phyloP scores from a whole-genome alignment of 1,140 invertebrate genomes.

The Dufourea novaeangliae region DNA sequence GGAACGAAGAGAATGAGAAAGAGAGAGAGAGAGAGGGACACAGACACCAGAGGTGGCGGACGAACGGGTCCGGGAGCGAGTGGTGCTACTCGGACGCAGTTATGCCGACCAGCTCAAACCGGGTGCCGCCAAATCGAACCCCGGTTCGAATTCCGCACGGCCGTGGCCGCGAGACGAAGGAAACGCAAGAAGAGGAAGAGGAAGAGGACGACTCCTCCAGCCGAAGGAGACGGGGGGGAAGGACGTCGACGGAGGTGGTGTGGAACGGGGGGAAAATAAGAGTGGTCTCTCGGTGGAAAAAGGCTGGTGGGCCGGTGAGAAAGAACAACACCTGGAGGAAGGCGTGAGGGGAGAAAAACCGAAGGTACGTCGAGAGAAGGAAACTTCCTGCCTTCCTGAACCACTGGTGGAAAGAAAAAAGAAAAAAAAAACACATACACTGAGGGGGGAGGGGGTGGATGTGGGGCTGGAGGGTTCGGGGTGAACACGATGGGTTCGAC shows the following conservation, averaged over 20 bases:
- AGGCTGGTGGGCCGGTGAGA: constrained; percentile 12
- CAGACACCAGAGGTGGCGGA: constrained; percentile 18
- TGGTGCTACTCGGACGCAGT: constrained; percentile 73
- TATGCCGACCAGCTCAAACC: constrained; percentile 75
- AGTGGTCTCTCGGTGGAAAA: too few relatives aligned
- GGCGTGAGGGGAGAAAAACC: constrained; percentile 11
- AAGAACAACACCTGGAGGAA: neutral
- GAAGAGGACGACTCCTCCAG: constrained; percentile 9
- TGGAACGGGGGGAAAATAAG: too few relatives aligned
- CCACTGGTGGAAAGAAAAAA: constrained; percentile 38
- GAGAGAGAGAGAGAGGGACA: constrained; percentile 17
- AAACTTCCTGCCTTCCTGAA: constrained; percentile 58
- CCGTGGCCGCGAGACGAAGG: constrained; percentile 44
- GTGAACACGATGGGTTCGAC: neutral
- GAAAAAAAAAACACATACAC: constrained; percentile 6
- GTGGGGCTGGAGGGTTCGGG: neutral
- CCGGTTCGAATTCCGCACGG: constrained; percentile 66
- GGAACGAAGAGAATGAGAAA: too few relatives aligned
- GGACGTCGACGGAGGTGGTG: neutral
- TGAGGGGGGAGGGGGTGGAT: neutral
- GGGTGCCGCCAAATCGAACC: constrained; percentile 71
- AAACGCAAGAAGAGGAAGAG: constrained; percentile 17
- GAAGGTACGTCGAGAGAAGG: constrained; percentile 54
- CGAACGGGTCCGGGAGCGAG: constrained; percentile 60
- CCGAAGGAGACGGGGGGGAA: neutral